Base-by-base conservation (phyloP, 2,888 invertebrate genomes). In the Metacarcinus magister region DNA sequence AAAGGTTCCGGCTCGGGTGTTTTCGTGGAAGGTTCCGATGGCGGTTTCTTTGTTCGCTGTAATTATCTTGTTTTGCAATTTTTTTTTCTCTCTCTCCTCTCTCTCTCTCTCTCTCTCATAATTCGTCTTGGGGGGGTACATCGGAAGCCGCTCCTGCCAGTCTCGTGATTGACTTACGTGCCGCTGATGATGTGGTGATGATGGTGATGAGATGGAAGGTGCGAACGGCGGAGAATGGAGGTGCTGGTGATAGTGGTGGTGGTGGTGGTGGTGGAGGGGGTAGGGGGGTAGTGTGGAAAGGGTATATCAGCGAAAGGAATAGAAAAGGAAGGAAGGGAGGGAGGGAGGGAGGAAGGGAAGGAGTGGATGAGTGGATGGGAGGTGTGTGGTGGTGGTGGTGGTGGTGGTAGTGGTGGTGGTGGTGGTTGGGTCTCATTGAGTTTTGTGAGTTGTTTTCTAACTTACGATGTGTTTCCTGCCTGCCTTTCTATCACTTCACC, bases 1-100 rank as follows among this genome's bases (percentile, higher is more conserved):
- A n/a, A 23, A 28, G 75, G 95, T 91, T 95, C 94, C 94, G 89
- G 91, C 54, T 75, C 43, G 92, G 95, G 95, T 95, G 95, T 95
- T 95, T 95, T 95, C 92, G 95, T 44, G 44, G 92, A 23, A 39
- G 32, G 92, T 43, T 10, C 44, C 90, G 46, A 46, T 44, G 96
- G 94, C 82, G 92, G 94, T 92, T 96, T 96, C 96, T 96, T 96
- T 96, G 96, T 96, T 94, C 96, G 28, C 92, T 92, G 48, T 96
- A 96, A 96, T 96, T 96, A 96, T 94, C 94, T 96, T 96, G 96
- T 96, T 95, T 96, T 96, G 96, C 94, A 94, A 96, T 94, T 94
- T 96, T 94, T 96, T 94, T 96, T 92, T 54, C 48, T n/a, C 28
- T 90, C 48, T 19, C 54, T 48, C 94, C 60, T 90, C 87, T 23